These are phyloP conservation scores for Drosophila nebulosa DNA, from an alignment of 1,140 invertebrate genomes.

Conservation along the genomic window DNA sequence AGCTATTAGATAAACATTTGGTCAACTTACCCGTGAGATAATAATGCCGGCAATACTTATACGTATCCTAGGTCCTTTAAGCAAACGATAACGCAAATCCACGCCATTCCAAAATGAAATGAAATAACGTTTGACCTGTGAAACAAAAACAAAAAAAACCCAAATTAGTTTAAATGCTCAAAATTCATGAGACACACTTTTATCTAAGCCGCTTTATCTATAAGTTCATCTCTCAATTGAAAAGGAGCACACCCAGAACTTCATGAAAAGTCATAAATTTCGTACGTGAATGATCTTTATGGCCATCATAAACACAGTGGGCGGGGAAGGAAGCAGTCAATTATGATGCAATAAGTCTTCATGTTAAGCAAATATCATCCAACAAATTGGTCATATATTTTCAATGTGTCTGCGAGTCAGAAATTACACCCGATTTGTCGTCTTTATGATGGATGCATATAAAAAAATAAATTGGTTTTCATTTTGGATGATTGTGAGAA, in stretches of 20 bases:
- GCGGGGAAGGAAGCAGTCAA: neutral
- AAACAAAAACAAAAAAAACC: neutral
- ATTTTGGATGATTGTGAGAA: neutral
- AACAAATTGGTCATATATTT: neutral
- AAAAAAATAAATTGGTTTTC: neutral
- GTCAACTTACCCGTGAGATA: conserved; percentile 91
- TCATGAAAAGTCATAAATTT: conserved; percentile 51
- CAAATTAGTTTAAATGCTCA: neutral
- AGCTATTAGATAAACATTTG: neutral
- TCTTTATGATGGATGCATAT: neutral
- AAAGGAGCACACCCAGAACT: conserved; percentile 51
- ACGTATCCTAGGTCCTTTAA: conserved; percentile 95
- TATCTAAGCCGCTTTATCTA: conserved; percentile 39
- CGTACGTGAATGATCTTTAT: conserved; percentile 50
- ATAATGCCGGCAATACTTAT: conserved; percentile 98
- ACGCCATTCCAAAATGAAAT: conserved; percentile 98
- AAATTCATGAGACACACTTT: conserved; percentile 38
- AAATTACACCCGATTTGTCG: neutral
- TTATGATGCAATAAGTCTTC: neutral
- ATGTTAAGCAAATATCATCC: neutral
- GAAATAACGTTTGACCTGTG: conserved; percentile 95
- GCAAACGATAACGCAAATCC: conserved; percentile 94
- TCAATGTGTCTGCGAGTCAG: too few species aligned
- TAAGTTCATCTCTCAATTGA: neutral
- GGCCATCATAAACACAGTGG: conserved; percentile 23